These are phyloP conservation scores for Drosophila peninsularis DNA, from an alignment of 2,888 invertebrate species.

Conservation along the genomic window DNA sequence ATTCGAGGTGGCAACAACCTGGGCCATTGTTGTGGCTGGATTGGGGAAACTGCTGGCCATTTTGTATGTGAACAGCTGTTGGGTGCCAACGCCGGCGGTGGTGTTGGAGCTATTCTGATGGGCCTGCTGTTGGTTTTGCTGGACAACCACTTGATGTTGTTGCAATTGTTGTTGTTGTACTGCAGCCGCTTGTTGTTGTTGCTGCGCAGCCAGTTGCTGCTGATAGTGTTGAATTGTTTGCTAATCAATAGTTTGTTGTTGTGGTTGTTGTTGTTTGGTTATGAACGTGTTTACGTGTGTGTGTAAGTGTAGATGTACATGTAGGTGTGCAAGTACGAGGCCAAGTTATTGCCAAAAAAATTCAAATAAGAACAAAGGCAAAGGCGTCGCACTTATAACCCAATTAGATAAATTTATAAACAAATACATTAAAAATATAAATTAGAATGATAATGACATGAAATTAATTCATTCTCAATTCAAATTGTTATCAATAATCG, in stretches of 20 bases:
- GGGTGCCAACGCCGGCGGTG: constrained; percentile 87
- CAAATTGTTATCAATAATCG: not conserved
- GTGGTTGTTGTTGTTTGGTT: constrained; percentile 85
- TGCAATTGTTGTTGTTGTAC: constrained; percentile 85
- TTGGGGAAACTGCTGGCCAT: constrained; percentile 93
- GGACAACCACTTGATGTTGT: constrained; percentile 85
- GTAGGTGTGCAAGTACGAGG: constrained; percentile 25
- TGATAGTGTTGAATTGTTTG: constrained; percentile 86
- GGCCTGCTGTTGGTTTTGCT: constrained; percentile 85
- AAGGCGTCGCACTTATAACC: constrained; percentile 52
- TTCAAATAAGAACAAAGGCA: not conserved
- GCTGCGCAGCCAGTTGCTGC: constrained; percentile 85
- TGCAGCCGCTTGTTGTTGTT: constrained; percentile 85
- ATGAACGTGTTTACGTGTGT: constrained; percentile 72
- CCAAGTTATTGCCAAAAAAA: constrained; percentile 9
- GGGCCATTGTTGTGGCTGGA: constrained; percentile 88
- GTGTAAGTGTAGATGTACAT: not conserved
- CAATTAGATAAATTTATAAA: constrained; percentile 5
- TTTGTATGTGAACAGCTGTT: constrained; percentile 93
- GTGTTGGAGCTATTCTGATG: constrained; percentile 87
- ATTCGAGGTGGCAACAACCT: constrained; percentile 87
- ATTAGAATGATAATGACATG: not conserved
- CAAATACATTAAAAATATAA: constrained; percentile 9
- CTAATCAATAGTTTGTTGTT: constrained; percentile 85
- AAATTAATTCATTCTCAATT: not conserved